A percentile compares a stretch with the other conserved stretches of the same genome.
phyloP scores from a whole-genome alignment of 2,888 invertebrate species.

The Gymnosoma rotundatum region DNA sequence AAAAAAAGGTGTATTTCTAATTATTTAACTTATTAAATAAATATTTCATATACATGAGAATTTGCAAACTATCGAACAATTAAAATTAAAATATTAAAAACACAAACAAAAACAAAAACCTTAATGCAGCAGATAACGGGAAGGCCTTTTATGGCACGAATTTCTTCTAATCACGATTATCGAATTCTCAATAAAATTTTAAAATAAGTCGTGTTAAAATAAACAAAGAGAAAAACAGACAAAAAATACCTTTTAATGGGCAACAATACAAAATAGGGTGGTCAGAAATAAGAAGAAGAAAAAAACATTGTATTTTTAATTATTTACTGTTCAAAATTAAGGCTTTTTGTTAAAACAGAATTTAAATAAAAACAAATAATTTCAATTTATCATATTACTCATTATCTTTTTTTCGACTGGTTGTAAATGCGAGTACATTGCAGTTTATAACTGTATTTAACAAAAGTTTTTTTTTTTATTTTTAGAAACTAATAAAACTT shows the following conservation, averaged over 20 bases:
- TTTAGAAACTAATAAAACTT: constrained; percentile 13
- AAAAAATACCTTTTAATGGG: neutral
- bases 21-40: too few relatives aligned
- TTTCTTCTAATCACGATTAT: constrained; percentile 66
- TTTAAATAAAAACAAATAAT: neutral
- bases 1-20: too few relatives aligned
- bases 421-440: too few relatives aligned
- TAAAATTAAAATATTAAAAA: too few relatives aligned
- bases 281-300: neutral
- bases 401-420: neutral
- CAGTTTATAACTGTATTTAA: too few relatives aligned
- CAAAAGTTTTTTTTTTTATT: constrained; percentile 13
- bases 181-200: constrained; percentile 36
- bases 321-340: neutral
- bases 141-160: constrained; percentile 68
- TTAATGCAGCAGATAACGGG: constrained; percentile 53
- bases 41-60: too few relatives aligned
- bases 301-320: constrained; percentile 11
- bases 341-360: neutral
- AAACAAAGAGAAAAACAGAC: neutral
- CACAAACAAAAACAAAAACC: neutral
- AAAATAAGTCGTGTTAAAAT: constrained; percentile 9
- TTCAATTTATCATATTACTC: neutral
- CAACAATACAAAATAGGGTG: constrained; percentile 3
- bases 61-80: too few relatives aligned